These are phyloP conservation scores for Plectrocnemia conspersa DNA, from an alignment of 1,140 invertebrate genomes.

Conservation along the genomic window DNA sequence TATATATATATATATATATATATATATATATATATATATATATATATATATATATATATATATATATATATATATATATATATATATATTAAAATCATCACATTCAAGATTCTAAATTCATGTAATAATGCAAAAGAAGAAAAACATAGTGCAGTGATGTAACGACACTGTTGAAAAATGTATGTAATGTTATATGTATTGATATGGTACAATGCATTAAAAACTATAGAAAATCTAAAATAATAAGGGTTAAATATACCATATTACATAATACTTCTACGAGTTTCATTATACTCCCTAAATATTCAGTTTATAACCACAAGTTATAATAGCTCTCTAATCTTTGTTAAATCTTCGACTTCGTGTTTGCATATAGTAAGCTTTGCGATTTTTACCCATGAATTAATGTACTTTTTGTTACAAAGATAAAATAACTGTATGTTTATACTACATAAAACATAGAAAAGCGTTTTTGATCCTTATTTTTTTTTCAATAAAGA, in stretches of 20 bases:
- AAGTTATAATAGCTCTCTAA: too few relatives aligned
- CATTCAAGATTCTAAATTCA: constrained; percentile 35
- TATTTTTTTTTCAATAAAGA: too few relatives aligned
- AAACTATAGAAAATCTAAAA: constrained; percentile 35
- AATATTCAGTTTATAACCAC: too few relatives aligned
- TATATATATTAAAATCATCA: constrained; percentile 22
- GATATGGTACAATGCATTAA: constrained; percentile 34
- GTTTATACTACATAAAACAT: too few relatives aligned
- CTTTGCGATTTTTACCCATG: too few relatives aligned
- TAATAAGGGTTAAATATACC: constrained; percentile 36
- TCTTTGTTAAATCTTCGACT: too few relatives aligned
- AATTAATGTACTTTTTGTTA: too few relatives aligned
- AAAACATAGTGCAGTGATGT: constrained; percentile 32
- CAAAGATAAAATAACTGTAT: too few relatives aligned
- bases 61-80: constrained; percentile 12
- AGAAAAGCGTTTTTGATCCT: too few relatives aligned
- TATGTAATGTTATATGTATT: constrained; percentile 32
- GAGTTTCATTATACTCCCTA: too few relatives aligned
- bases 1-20: constrained; percentile 1
- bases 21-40: constrained; percentile 9
- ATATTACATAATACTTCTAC: constrained; percentile 36
- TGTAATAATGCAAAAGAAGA: constrained; percentile 31
- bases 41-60: constrained; percentile 15
- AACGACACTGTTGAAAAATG: constrained; percentile 32
- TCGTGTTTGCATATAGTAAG: too few relatives aligned